These are phyloP conservation scores for Acanthosoma haemorrhoidale DNA, from an alignment of 2,888 invertebrate genomes.

Conservation along the genomic window DNA sequence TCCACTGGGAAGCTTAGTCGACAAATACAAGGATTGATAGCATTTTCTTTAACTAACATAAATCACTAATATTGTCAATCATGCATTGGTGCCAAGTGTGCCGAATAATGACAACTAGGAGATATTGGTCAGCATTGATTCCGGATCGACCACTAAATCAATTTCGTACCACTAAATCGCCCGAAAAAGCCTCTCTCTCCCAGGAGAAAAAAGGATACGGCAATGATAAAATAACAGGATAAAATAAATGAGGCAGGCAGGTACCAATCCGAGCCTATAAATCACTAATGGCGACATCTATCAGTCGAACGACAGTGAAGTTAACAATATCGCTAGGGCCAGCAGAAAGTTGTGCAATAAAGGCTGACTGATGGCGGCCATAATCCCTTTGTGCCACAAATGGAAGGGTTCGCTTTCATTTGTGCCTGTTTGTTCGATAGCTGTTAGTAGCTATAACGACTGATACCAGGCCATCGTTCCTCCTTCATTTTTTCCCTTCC, in stretches of 20 bases:
- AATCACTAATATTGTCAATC: too few relatives aligned
- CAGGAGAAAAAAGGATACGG: background rate
- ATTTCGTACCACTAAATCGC: too few relatives aligned
- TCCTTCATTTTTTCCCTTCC: too few relatives aligned
- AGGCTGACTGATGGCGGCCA: background rate
- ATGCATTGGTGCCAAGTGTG: too few relatives aligned
- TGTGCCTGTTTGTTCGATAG: conserved; percentile 7
- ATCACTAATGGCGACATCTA: background rate
- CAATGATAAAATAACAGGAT: background rate
- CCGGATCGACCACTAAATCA: too few relatives aligned
- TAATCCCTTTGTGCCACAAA: conserved; percentile 5
- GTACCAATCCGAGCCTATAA: background rate
- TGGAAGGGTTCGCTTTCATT: background rate
- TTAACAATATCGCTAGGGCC: conserved; percentile 4
- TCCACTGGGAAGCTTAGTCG: too few relatives aligned
- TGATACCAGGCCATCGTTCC: too few relatives aligned
- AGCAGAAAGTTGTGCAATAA: conserved; percentile 7
- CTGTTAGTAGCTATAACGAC: conserved; percentile 1
- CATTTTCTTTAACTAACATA: too few relatives aligned
- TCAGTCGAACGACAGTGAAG: background rate
- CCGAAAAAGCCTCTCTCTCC: too few relatives aligned
- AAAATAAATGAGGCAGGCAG: background rate
- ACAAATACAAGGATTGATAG: too few relatives aligned
- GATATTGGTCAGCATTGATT: too few relatives aligned
- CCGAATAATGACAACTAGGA: too few relatives aligned